Evolutionary conservation across 1,140 invertebrate genomes (phyloP).

Genomic region (Argopecten irradians): DNA sequence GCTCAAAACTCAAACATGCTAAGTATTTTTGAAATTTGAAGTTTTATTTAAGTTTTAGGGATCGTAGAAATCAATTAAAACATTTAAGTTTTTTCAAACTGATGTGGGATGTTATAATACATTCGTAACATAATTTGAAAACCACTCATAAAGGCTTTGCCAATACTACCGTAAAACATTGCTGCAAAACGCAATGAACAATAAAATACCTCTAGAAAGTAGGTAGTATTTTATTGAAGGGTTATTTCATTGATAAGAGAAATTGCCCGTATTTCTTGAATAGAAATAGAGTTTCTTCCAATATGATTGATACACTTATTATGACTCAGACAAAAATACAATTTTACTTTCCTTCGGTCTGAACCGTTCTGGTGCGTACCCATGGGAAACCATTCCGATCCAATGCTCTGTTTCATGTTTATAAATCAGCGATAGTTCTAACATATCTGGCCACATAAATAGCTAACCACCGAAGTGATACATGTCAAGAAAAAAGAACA

Average conservation of each 20-base stretch:
- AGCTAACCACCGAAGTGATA: not conserved
- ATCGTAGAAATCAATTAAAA: too few species aligned
- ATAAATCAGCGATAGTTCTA: not conserved
- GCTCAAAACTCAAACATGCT: too few species aligned
- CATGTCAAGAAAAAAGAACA: not conserved
- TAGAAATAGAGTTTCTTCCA: not conserved
- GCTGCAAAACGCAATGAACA: too few species aligned
- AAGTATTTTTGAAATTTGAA: too few species aligned
- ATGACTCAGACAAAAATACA: not conserved
- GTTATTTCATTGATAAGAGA: not conserved
- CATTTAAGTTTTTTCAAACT: too few species aligned
- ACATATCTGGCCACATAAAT: not conserved
- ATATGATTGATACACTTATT: not conserved
- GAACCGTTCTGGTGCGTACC: not conserved
- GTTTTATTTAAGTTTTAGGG: too few species aligned
- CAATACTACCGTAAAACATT: too few species aligned
- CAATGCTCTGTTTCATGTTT: not conserved
- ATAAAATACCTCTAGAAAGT: too few species aligned
- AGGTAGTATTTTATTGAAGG: not conserved
- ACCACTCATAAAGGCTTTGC: too few species aligned
- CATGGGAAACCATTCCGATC: not conserved
- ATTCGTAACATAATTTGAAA: too few species aligned
- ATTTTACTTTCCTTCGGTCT: not conserved
- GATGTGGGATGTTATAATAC: too few species aligned
- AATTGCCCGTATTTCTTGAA: not conserved